Conservation (phyloP, 2,797 vertebrate genomes). For the Petrocephalus schoutedeni region DNA sequence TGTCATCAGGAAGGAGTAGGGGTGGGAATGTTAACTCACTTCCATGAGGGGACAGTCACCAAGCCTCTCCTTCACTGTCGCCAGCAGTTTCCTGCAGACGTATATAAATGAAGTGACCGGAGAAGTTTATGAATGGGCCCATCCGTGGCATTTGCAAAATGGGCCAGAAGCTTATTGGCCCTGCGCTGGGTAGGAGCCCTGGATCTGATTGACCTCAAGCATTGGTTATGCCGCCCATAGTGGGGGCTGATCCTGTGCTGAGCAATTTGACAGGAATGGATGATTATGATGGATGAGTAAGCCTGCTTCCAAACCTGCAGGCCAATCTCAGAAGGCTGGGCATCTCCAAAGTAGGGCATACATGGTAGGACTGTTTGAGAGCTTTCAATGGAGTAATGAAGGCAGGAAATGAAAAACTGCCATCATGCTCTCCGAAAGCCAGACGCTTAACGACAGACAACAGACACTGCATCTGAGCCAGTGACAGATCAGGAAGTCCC, state of each 20-base stretch:
- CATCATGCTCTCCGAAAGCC: not conserved
- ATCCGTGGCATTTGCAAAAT: not conserved
- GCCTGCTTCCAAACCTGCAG: not conserved
- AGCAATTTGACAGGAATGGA: slow-evolving; percentile 9
- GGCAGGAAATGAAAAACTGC: not conserved
- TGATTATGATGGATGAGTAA: slow-evolving; percentile 16
- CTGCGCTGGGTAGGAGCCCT: not conserved
- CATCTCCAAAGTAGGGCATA: not conserved
- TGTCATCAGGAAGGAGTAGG: too few species aligned
- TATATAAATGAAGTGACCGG: not conserved
- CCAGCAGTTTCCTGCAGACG: not conserved
- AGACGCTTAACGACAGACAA: not conserved
- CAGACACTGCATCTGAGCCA: not conserved
- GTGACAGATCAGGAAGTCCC: not conserved
- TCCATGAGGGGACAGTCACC: not conserved
- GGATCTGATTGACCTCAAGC: not conserved
- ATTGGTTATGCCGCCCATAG: not conserved
- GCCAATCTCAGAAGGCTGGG: not conserved
- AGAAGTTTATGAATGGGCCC: slow-evolving; percentile 4
- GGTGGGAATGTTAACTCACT: too few species aligned
- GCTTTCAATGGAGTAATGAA: not conserved
- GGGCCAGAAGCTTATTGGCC: not conserved
- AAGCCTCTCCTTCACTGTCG: not conserved
- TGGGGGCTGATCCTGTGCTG: slow-evolving; percentile 4
- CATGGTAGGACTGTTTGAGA: not conserved